Evolutionary conservation across 2,888 invertebrate genomes (phyloP).

Genomic region (Catocala fraxini): DNA sequence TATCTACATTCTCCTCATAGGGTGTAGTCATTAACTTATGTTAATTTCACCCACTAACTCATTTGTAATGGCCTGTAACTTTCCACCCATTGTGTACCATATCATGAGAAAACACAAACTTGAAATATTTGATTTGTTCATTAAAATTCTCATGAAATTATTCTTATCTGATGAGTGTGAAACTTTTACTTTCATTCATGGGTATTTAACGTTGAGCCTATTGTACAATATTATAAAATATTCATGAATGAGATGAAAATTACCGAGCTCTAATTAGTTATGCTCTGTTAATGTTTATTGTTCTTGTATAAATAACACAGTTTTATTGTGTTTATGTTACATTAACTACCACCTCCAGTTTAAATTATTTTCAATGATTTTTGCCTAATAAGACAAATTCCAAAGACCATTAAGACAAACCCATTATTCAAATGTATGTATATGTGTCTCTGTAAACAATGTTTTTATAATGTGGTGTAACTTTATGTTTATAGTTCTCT

Average conservation of each 20-base stretch:
- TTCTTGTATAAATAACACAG: slow-evolving; percentile 10
- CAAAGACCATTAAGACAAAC: too few relatives aligned
- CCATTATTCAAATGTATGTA: too few relatives aligned
- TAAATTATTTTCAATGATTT: too few relatives aligned
- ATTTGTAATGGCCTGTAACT: slow-evolving; percentile 10
- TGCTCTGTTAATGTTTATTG: slow-evolving; percentile 14
- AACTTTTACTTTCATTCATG: not conserved
- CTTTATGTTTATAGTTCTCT: too few relatives aligned
- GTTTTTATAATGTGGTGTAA: too few relatives aligned
- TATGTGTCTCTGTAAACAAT: too few relatives aligned
- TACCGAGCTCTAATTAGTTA: slow-evolving; percentile 9
- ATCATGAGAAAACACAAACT: not conserved
- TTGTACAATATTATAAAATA: slow-evolving; percentile 1
- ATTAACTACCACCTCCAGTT: not conserved
- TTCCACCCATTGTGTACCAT: slow-evolving; percentile 7
- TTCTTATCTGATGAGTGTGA: not conserved
- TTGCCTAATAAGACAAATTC: not conserved
- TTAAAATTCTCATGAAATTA: slow-evolving; percentile 4
- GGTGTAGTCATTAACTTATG: not conserved
- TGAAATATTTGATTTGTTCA: too few relatives aligned
- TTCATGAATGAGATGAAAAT: slow-evolving; percentile 6
- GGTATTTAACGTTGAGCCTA: slow-evolving; percentile 2
- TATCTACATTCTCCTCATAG: not conserved
- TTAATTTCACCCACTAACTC: not conserved
- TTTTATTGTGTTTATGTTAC: not conserved